Base-by-base conservation (phyloP, 2,113 vertebrate species). In the Tenebrosternarchus preto region DNA sequence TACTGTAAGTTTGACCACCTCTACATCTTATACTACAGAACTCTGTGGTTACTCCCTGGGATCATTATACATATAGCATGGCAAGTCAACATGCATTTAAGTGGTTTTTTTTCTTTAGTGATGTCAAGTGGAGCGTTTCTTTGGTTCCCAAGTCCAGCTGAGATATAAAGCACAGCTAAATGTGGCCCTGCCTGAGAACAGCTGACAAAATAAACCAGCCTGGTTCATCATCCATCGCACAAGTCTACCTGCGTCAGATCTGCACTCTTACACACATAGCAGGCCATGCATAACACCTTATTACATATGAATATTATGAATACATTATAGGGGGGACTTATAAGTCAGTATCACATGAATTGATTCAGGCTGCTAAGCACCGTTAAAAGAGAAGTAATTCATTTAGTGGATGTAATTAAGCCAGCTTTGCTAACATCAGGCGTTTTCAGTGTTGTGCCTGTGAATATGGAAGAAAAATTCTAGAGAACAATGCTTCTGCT, bases 81-180 rank as follows among this genome's bases (percentile, higher is more conserved):
- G 57, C 60, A 39, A 70, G 77, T 63, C 78, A 69, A 56, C 56
- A 31, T 59, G 4, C 39, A 43, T 43, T 43, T 5, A 64, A 57
- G n/a, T n/a, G 36, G 63, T 36, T 64, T 56, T 77, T 66, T 63
- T 82, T 71, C 71, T 19, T 64, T 22, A 68, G 71, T 66, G 66
- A 36, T 80, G 60, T 80, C 69, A 77, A 73, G 63, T 27, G 76
- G 66, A 39, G n/a, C 27, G 31, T 22, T 78, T 67, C 50, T 76
- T 69, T 27, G 56, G 73, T 73, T 80, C 55, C 17, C 31, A 60
- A 76, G 60, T 68, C 53, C n/a, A 68, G 50, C 53, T 77, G 29
- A 80, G 69, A 85, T 61, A 20, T 25, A 63, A 76, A 85, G 20
- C 68, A 55, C 33, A 36, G 25, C 36, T 31, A 63, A 36, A 4